These are phyloP conservation scores for Helicoverpa armigera DNA, from an alignment of 1,140 invertebrate genomes.

Conservation along the genomic window DNA sequence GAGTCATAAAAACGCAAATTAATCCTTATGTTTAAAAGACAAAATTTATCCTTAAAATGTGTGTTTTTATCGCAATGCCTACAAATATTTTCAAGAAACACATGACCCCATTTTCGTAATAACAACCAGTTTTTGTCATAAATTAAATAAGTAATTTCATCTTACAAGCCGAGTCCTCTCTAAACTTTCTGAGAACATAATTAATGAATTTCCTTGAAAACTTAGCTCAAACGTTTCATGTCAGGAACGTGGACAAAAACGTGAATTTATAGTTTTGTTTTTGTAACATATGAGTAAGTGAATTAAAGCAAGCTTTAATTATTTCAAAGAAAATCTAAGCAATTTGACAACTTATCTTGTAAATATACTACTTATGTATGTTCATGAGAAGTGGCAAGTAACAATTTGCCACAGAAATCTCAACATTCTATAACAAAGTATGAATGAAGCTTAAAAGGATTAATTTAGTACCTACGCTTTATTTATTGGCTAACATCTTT, in stretches of 20 bases:
- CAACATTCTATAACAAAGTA: too few species aligned
- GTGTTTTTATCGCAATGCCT: too few species aligned
- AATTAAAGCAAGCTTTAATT: neutral
- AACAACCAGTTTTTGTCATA: constrained; percentile 6
- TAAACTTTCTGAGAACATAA: constrained; percentile 43
- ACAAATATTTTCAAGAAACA: neutral
- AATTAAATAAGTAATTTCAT: constrained; percentile 26
- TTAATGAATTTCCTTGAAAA: constrained; percentile 57
- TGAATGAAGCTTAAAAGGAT: too few species aligned
- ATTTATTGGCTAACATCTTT: too few species aligned
- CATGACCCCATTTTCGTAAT: neutral
- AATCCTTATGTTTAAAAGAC: too few species aligned
- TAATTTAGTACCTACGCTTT: too few species aligned
- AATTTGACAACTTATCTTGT: neutral
- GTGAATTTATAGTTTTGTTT: constrained; percentile 5
- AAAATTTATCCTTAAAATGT: too few species aligned
- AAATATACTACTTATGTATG: too few species aligned
- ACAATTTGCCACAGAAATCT: too few species aligned
- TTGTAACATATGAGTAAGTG: neutral
- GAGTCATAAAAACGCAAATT: neutral
- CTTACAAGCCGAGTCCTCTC: constrained; percentile 28
- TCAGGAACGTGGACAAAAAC: constrained; percentile 31
- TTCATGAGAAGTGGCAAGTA: too few species aligned
- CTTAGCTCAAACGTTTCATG: constrained; percentile 37
- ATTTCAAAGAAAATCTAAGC: neutral